A percentile compares a stretch with the other conserved stretches of the same genome.
These are phyloP conservation scores for mouse (Mus musculus) DNA, from an alignment of 2,113 vertebrate species.

Conservation along the genomic window GRCm39 chr2:115761001-115761500, in stretches of 20 bases:
- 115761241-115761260: background rate
- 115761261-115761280: background rate
- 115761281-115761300: background rate
- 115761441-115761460: slow-evolving; percentile 62
- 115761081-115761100: background rate
- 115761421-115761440: slow-evolving; percentile 51
- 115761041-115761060: background rate
- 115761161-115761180: slow-evolving; percentile 22
- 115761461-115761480: slow-evolving; percentile 43
- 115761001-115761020: too few species aligned
- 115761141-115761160: background rate
- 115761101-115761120: background rate
- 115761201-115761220: slow-evolving; percentile 40
- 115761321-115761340: background rate
- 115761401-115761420: slow-evolving; percentile 39
- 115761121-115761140: background rate
- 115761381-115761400: slow-evolving; percentile 27
- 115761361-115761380: background rate
- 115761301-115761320: background rate
- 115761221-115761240: background rate
- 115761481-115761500: slow-evolving; percentile 65
- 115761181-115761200: slow-evolving; percentile 31
- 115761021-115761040: background rate
- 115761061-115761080: background rate
- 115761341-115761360: background rate